phyloP scores from a whole-genome alignment of 2,113 vertebrate species.

The Stomatorhinus ivindoensis region DNA sequence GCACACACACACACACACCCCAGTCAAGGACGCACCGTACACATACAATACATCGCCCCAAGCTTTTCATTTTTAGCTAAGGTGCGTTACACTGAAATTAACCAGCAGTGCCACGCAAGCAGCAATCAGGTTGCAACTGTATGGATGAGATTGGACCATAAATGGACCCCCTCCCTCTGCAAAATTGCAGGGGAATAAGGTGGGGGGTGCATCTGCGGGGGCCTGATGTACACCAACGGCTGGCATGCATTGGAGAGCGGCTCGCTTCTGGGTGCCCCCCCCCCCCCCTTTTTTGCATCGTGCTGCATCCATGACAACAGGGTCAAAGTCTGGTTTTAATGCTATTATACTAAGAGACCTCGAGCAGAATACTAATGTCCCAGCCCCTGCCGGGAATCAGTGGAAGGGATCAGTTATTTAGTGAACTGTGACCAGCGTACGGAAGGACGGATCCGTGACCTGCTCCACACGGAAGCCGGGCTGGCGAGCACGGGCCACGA shows the following conservation, averaged over 20 bases:
- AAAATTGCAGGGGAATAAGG: conserved; percentile 4
- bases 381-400: conserved; percentile 58
- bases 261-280: conserved; percentile 30
- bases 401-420: conserved; percentile 61
- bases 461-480: background rate
- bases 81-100: background rate
- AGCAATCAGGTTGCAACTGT: background rate
- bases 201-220: conserved; percentile 18
- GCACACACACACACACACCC: background rate
- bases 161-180: background rate
- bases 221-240: background rate
- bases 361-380: conserved; percentile 69
- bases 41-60: conserved; percentile 3
- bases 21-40: background rate
- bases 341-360: conserved; percentile 69
- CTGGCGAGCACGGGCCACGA: background rate
- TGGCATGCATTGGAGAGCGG: conserved; percentile 8
- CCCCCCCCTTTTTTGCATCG: conserved; percentile 51
- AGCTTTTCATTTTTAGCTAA: conserved; percentile 13
- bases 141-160: conserved; percentile 17
- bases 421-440: conserved; percentile 50
- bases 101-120: background rate
- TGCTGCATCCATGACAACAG: conserved; percentile 72
- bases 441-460: conserved; percentile 23
- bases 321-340: conserved; percentile 69